These are phyloP conservation scores for Phyllopteryx taeniolatus DNA, from an alignment of 2,113 vertebrate genomes.

Conservation along the genomic window DNA sequence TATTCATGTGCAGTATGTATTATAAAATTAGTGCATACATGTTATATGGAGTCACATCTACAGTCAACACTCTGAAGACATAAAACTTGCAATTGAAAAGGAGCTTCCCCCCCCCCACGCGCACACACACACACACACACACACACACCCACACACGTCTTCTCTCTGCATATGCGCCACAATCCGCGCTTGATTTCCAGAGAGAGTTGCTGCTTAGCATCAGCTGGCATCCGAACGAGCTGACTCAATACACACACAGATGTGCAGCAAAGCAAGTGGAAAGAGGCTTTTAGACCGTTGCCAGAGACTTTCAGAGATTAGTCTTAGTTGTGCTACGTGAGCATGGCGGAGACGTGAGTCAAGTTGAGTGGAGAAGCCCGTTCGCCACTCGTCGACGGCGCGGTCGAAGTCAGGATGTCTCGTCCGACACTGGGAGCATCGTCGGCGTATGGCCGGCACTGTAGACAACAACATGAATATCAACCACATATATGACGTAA, in stretches of 20 bases:
- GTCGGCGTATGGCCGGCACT: background rate
- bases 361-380: background rate
- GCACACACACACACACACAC: no score
- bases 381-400: background rate
- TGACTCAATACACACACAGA: slow-evolving; percentile 1
- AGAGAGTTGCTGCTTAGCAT: slow-evolving; percentile 9
- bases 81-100: background rate
- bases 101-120: background rate
- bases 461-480: background rate
- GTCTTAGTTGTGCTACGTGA: background rate
- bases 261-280: background rate
- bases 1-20: background rate
- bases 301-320: background rate
- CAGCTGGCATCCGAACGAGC: slow-evolving; percentile 7
- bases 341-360: background rate
- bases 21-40: background rate
- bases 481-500: background rate
- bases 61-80: background rate
- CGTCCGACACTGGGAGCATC: background rate
- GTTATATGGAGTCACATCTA: background rate
- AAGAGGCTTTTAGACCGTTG: slow-evolving; percentile 1
- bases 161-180: background rate
- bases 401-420: background rate
- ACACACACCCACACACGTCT: background rate
- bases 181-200: slow-evolving; percentile 2